Conservation (phyloP, 2,113 vertebrate species). For the Percina caprodes region DNA sequence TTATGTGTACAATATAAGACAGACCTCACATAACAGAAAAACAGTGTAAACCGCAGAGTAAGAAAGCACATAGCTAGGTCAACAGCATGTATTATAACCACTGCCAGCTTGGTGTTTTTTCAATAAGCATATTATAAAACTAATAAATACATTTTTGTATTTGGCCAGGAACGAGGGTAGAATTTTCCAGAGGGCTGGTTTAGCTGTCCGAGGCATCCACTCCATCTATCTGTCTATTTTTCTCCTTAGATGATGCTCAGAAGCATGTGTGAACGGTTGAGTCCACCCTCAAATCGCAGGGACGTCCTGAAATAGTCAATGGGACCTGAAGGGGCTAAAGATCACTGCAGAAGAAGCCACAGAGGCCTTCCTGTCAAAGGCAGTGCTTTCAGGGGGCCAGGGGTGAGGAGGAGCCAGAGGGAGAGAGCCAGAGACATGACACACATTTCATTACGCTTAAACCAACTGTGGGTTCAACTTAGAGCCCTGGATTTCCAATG, state of each 20-base stretch:
- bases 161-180: slow-evolving; percentile 34
- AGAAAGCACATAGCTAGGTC: slow-evolving; percentile 21
- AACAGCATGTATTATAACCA: slow-evolving; percentile 18
- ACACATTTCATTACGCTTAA: slow-evolving; percentile 84
- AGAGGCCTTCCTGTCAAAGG: slow-evolving; percentile 81
- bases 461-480: slow-evolving; percentile 82
- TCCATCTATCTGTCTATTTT: slow-evolving; percentile 68
- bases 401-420: slow-evolving; percentile 73
- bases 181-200: slow-evolving; percentile 64
- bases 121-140: slow-evolving; percentile 31
- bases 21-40: slow-evolving; percentile 32
- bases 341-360: slow-evolving; percentile 79
- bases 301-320: slow-evolving; percentile 79
- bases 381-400: slow-evolving; percentile 75
- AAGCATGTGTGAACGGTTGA: slow-evolving; percentile 66
- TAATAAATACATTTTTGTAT: slow-evolving; percentile 41
- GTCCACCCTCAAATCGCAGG: slow-evolving; percentile 76
- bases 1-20: slow-evolving; percentile 52
- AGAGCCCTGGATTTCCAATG: slow-evolving; percentile 77
- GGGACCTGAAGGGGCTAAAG: slow-evolving; percentile 81
- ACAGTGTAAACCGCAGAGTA: slow-evolving; percentile 22
- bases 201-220: slow-evolving; percentile 51
- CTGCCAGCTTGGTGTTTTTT: slow-evolving; percentile 21
- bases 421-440: slow-evolving; percentile 79
- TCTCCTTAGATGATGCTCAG: slow-evolving; percentile 51